Percentiles rank a stretch among this genome's conserved stretches.
Conservation (phyloP, 2,888 invertebrate genomes). For the Scelioninae gen. 2 region DNA sequence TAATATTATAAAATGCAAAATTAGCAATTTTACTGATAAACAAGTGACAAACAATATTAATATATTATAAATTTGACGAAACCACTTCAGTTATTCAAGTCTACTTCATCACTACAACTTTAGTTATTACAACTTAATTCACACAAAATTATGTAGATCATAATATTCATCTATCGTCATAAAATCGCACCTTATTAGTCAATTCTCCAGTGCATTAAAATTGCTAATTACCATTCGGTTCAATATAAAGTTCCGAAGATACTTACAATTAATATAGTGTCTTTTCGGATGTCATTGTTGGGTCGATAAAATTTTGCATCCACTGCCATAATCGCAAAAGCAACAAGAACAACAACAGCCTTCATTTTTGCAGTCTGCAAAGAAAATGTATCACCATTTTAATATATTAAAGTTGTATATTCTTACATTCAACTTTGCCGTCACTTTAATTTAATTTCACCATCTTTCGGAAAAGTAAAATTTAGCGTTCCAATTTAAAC, state of each 20-base stretch:
- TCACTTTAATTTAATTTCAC: no score
- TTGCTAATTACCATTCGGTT: background rate
- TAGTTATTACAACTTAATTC: slow-evolving; percentile 18
- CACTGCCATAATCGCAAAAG: slow-evolving; percentile 9
- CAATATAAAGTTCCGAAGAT: background rate
- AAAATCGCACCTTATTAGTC: background rate
- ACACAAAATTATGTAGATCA: slow-evolving; percentile 16
- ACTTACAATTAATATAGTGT: slow-evolving; percentile 40
- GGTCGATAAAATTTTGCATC: slow-evolving; percentile 29
- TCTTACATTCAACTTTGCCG: no score
- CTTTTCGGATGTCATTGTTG: slow-evolving; percentile 29
- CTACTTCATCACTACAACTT: slow-evolving; percentile 11
- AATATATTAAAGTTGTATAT: no score
- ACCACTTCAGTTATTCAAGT: no score
- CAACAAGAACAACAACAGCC: slow-evolving; percentile 20
- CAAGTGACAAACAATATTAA: slow-evolving; percentile 5
- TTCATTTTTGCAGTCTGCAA: slow-evolving; percentile 33
- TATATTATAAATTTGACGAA: slow-evolving; percentile 20
- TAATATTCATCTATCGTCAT: background rate
- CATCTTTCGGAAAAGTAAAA: no score
- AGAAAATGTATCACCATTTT: background rate
- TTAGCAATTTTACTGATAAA: background rate
- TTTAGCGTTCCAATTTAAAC: no score
- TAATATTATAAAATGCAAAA: slow-evolving; percentile 15
- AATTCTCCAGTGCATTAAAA: background rate